Evolutionary conservation across 2,888 invertebrate genomes (phyloP), one percentile per base, ranked within the genome.

Genomic region (Archips crataeganus): DNA sequence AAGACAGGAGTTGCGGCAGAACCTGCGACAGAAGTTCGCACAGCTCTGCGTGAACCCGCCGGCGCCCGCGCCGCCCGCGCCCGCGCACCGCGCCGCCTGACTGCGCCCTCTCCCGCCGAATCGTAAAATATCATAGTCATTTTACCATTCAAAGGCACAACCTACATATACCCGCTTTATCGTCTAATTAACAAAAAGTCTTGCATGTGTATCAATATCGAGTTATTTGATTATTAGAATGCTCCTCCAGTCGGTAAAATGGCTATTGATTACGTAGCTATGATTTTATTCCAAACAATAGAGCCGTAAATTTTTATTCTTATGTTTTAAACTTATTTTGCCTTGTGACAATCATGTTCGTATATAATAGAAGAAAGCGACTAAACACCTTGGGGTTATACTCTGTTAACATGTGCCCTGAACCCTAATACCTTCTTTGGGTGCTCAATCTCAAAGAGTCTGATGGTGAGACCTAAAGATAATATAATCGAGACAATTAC

Each of bases 1-100:
- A 92, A 96, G 98, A 79, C 96, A 97, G 84, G 97, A 98, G 90
- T 93, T 98, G 82, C 95, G 98, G 71, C 97, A 98, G 89, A 97
- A 96, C 74, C 94, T 98, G 76, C 96, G 97, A 85, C 96, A 97
- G 87, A 97, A 97, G 87, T 98, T 98, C 87, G 97, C 97, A 78
- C 96, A 97, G 89, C 93, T 98, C 82, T 98, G 98, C 90, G 95
- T 95, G 42, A 95, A 94, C 80, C 94, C 95, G 68, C 95, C 95
- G 42, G 85, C 82, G 66, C 84, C 59, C 77, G 78, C 23, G 66
- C 75, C n/a, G 69, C 76, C 36, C 65, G 82, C 84, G 71, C 83
- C 79, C 70, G 85, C 85, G 68, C 87, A 89, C 71, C 83, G 86
- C 74, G 75, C 84, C n/a, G 85, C 84, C 71, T 91, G 88, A 82